These are phyloP conservation scores for Cebuella pygmaea DNA, from an alignment of 2,797 vertebrate genomes.

Conservation along the genomic window DNA sequence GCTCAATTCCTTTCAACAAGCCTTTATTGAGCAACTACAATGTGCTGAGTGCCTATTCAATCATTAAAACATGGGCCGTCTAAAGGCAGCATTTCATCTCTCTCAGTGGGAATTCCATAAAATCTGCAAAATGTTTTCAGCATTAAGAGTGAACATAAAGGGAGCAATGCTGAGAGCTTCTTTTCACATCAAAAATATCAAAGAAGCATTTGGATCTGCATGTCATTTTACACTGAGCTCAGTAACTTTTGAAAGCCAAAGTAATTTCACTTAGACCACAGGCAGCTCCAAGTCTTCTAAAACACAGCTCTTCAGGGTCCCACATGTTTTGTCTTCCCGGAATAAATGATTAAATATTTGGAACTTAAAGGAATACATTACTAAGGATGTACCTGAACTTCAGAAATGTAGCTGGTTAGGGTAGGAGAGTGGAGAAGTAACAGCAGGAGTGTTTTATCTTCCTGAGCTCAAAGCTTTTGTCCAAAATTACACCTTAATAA, in stretches of 20 bases:
- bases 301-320: not conserved
- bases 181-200: constrained; percentile 23
- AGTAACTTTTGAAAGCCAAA: not conserved
- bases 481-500: not conserved
- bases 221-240: not conserved
- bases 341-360: not conserved
- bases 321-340: not conserved
- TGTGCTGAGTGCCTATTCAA: constrained; percentile 47
- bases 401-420: not conserved
- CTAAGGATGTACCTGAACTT: not conserved
- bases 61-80: constrained; percentile 21
- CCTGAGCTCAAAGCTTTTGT: not conserved
- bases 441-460: not conserved
- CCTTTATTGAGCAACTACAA: constrained; percentile 75
- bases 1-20: constrained; percentile 63
- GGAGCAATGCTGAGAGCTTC: not conserved
- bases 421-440: not conserved
- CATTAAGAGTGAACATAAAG: not conserved
- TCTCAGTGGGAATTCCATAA: constrained; percentile 49
- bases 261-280: not conserved
- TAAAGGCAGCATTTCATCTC: constrained; percentile 52
- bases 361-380: not conserved
- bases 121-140: constrained; percentile 38
- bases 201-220: not conserved
- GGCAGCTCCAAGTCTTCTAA: not conserved